Evolutionary conservation across 1,140 invertebrate species (phyloP).

Genomic region (Samia ricini): DNA sequence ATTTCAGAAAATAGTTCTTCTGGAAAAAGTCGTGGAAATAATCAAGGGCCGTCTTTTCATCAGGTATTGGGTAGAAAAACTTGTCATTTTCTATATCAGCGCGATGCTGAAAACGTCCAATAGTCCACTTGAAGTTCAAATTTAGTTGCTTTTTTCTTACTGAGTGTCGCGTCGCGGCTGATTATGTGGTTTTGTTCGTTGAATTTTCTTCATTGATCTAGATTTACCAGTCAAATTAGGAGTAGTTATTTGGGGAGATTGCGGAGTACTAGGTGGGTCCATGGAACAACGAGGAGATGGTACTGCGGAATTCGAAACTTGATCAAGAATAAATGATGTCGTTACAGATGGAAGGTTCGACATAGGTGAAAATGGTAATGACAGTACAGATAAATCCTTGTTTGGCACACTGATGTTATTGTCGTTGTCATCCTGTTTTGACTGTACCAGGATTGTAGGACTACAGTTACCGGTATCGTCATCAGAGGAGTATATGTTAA

Average conservation of each 20-base stretch:
- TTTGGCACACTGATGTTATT: constrained; percentile 9
- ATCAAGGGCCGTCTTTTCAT: constrained; percentile 7
- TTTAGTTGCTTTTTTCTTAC: constrained; percentile 10
- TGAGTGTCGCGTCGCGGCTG: not conserved
- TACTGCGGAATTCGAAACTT: constrained; percentile 1
- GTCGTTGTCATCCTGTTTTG: constrained; percentile 8
- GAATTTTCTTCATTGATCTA: constrained; percentile 7
- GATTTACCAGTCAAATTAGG: constrained; percentile 8
- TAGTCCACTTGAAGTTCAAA: constrained; percentile 10
- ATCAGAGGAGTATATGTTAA: constrained; percentile 11
- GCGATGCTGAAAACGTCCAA: constrained; percentile 10
- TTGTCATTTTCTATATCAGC: constrained; percentile 9
- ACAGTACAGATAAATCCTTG: constrained; percentile 10
- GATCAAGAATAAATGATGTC: constrained; percentile 13
- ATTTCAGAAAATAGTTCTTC: constrained; percentile 11
- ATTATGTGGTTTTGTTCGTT: constrained; percentile 10
- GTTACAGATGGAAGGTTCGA: constrained; percentile 11
- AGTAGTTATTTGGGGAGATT: constrained; percentile 8
- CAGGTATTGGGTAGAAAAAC: constrained; percentile 4
- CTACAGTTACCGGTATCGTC: constrained; percentile 8
- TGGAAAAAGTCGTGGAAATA: constrained; percentile 14
- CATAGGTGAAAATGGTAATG: constrained; percentile 11
- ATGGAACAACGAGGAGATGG: constrained; percentile 10
- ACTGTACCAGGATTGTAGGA: constrained; percentile 5
- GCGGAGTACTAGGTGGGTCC: not conserved